phyloP scores from a whole-genome alignment of 53 echinoderm and acorn worm genomes.

The Echinarachnius parma region DNA sequence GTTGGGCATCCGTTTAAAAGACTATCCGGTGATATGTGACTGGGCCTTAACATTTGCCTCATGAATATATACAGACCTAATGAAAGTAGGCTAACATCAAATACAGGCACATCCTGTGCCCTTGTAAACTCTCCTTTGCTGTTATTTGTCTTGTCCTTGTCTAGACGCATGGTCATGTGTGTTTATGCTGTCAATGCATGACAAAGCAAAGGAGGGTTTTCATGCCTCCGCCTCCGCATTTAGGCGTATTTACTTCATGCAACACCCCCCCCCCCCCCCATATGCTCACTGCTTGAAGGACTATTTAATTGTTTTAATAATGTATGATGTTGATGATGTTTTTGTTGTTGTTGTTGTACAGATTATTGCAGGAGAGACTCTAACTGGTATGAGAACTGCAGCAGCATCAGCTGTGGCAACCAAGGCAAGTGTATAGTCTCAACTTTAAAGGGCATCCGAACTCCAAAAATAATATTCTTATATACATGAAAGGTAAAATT shows the following conservation, averaged over 20 bases:
- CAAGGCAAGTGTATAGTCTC: constrained; percentile 63
- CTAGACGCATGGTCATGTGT: no score
- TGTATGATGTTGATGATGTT: no score
- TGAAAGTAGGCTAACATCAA: no score
- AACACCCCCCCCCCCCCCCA: background rate
- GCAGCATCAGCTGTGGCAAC: constrained; percentile 92
- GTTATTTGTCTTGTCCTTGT: background rate
- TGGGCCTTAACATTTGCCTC: background rate
- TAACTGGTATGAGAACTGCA: constrained; percentile 79
- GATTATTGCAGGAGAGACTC: constrained; percentile 54
- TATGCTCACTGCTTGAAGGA: background rate
- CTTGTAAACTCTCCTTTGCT: background rate
- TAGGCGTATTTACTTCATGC: no score
- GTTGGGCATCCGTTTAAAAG: no score
- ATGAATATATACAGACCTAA: background rate
- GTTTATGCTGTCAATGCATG: no score
- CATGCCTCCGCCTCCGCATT: no score
- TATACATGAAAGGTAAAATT: no score
- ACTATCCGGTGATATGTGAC: background rate
- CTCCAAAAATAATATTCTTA: no score
- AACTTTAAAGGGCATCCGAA: no score
- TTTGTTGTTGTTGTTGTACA: constrained; percentile 16
- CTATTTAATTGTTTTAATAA: background rate
- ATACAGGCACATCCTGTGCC: no score
- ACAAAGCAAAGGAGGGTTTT: no score